Percentiles rank a stretch among this genome's conserved stretches.
Evolutionary conservation across 2,888 invertebrate species (phyloP).

Genomic region (Torymus texanus): DNA sequence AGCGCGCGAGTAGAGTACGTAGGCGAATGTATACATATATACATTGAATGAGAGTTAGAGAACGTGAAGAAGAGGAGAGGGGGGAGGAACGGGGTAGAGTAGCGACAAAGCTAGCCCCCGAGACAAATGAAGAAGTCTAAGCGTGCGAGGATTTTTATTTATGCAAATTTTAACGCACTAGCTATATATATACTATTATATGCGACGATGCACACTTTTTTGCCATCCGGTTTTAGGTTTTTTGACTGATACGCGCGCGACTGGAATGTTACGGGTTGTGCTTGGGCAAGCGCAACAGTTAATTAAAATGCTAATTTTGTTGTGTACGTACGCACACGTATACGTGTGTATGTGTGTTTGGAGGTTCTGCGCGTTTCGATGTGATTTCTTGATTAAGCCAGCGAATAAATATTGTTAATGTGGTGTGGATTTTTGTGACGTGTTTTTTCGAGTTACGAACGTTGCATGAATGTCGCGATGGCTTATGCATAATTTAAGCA

Average conservation of each 20-base stretch:
- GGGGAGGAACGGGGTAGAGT: conserved; percentile 32
- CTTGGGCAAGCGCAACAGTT: conserved; percentile 3
- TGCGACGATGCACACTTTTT: no score
- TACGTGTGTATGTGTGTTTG: no score
- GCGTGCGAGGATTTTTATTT: conserved; percentile 52
- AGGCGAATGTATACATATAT: neutral
- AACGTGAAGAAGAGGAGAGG: neutral
- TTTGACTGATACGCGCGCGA: conserved; percentile 27
- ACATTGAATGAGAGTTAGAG: no score
- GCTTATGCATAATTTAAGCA: no score
- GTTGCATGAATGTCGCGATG: no score
- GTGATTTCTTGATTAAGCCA: no score
- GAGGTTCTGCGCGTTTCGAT: no score
- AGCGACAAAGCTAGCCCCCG: conserved; percentile 47
- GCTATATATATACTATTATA: no score
- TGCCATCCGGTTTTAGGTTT: conserved; percentile 10
- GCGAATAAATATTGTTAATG: no score
- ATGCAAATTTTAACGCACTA: conserved; percentile 49
- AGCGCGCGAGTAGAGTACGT: conserved; percentile 29
- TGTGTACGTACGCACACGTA: neutral
- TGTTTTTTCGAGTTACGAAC: no score
- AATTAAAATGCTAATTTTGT: conserved; percentile 50
- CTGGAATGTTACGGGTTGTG: neutral
- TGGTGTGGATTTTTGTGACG: no score
- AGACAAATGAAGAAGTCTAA: conserved; percentile 55